Conservation (phyloP, 2,888 invertebrate genomes). For the Watsonalla binaria region DNA sequence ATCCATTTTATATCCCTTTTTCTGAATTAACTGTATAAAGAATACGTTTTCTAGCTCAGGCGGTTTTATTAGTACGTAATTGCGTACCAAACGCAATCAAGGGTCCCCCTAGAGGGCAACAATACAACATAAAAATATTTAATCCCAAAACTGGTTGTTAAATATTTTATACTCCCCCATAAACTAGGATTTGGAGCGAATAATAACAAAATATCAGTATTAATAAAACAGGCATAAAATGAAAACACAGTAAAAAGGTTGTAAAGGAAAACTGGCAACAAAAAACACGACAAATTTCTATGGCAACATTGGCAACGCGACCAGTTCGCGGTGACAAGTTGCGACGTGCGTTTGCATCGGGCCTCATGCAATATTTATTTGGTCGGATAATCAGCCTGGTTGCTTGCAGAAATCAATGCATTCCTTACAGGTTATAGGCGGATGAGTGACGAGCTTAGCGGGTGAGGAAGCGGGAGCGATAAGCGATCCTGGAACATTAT, state of each 20-base stretch:
- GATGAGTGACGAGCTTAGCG: slow-evolving; percentile 5
- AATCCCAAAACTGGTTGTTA: background rate
- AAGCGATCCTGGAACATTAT: background rate
- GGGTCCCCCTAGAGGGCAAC: background rate
- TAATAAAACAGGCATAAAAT: background rate
- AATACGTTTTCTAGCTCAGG: background rate
- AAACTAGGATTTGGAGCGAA: background rate
- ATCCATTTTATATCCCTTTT: too few species aligned
- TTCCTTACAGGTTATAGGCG: slow-evolving; percentile 25
- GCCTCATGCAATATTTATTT: slow-evolving; percentile 55
- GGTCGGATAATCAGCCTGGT: slow-evolving; percentile 31
- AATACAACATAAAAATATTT: background rate
- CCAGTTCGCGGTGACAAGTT: slow-evolving; percentile 10
- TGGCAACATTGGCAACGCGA: slow-evolving; percentile 4
- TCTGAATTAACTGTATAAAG: too few species aligned
- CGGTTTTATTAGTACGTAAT: background rate
- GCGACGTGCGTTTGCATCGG: slow-evolving; percentile 10
- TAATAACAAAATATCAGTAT: background rate
- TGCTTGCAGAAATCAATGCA: slow-evolving; percentile 40
- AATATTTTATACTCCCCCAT: background rate
- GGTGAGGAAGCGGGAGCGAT: background rate
- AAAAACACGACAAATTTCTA: slow-evolving; percentile 2
- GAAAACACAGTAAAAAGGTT: background rate
- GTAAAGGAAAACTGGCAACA: background rate
- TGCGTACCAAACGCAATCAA: background rate